These are phyloP conservation scores for Scaptomyza hsui DNA, from an alignment of 1,140 invertebrate genomes.

Conservation along the genomic window DNA sequence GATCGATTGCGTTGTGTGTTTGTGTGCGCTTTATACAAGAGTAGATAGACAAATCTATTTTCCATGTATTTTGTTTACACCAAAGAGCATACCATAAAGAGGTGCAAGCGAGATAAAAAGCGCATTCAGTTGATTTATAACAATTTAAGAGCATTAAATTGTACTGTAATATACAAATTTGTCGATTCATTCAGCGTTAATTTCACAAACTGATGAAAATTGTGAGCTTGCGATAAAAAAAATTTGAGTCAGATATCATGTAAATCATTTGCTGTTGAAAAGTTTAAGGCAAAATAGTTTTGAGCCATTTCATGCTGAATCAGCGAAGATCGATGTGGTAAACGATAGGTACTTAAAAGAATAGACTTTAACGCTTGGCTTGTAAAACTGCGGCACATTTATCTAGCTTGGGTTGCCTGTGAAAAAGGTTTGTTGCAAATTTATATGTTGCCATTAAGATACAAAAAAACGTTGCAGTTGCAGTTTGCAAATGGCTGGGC, in stretches of 20 bases:
- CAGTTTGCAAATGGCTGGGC: slow-evolving; percentile 8
- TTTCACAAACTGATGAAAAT: slow-evolving; percentile 65
- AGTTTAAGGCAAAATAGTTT: background rate
- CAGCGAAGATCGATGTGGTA: background rate
- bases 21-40: slow-evolving; percentile 9
- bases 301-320: background rate
- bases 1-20: slow-evolving; percentile 58
- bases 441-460: slow-evolving; percentile 58
- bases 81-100: slow-evolving; percentile 32
- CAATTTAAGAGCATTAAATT: slow-evolving; percentile 68
- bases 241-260: slow-evolving; percentile 11
- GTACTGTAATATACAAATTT: slow-evolving; percentile 35
- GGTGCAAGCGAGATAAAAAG: slow-evolving; percentile 1
- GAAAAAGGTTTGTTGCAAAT: slow-evolving; percentile 34
- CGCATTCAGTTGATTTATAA: slow-evolving; percentile 58
- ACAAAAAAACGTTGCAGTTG: slow-evolving; percentile 45
- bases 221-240: slow-evolving; percentile 14
- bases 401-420: slow-evolving; percentile 43
- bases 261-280: slow-evolving; percentile 11
- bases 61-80: slow-evolving; percentile 63
- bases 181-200: slow-evolving; percentile 72
- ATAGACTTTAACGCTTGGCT: background rate
- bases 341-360: slow-evolving; percentile 1
- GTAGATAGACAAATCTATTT: slow-evolving; percentile 64
- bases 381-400: slow-evolving; percentile 23